Base-by-base conservation (phyloP, 2,113 vertebrate genomes). In the Pluvialis apricaria region DNA sequence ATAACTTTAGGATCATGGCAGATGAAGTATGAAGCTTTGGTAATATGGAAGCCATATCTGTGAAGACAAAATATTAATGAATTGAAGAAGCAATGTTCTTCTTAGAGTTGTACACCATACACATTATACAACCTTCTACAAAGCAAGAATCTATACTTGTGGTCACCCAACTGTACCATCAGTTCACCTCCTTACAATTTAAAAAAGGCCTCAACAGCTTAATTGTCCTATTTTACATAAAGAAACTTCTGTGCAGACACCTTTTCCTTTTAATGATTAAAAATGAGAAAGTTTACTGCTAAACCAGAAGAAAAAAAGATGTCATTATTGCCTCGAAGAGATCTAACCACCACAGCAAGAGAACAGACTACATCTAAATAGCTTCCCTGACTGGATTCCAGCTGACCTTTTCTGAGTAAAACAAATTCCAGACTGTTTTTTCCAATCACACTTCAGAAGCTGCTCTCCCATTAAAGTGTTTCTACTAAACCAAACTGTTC, bases 1-100 rank as follows among this genome's bases (percentile, higher is more conserved):
- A 99, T 99, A 77, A 98, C 98, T 61, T 97, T 96, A 97, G 98
- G 99, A 94, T 99, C 98, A 6, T 99, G 98, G 96, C 99, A 99
- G 97, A 99, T 99, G 92, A 99, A 99, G 98, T 99, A 99, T 0
- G 99, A 99, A 97, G 99, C 99, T 96, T 98, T 99, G 83, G 98
- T 99, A 95, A 99, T 98, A 97, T 99, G 99, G 96, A 99, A 99
- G 70, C 99, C 99, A 1, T 99, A 99, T 93, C 99, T 99, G 97
- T 88, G 54, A 89, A 95, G 71, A 93, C 10, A 92, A 73, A 91
- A 8, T 19, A 64, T 29, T 22, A 45, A 34, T 58, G 7, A 94
- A 72, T 21, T 11, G 54, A 88, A 61, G 65, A 64, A 61, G 19
- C 25, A 49, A 28, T 20, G 15, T n/a, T 79, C 9, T 38, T 55